phyloP scores from a whole-genome alignment of 2,797 vertebrate species.

The Spatula versicolor region DNA sequence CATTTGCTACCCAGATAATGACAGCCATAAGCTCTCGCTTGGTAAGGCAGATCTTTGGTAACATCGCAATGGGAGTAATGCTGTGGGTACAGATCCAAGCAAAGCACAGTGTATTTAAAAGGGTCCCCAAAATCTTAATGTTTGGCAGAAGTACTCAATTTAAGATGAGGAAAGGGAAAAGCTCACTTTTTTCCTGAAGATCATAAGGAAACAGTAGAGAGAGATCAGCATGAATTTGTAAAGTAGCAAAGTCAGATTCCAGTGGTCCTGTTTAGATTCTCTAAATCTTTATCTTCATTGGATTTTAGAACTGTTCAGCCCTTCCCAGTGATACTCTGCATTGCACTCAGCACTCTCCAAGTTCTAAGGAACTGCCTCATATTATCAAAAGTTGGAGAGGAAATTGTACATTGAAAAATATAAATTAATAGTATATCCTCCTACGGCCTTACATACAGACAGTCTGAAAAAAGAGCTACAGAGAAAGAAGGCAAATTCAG shows the following conservation, averaged over 20 bases:
- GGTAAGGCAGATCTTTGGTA: slow-evolving; percentile 78
- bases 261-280: neutral
- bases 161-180: neutral
- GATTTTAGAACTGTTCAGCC: neutral
- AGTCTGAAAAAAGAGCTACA: neutral
- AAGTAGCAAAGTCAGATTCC: neutral
- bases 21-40: slow-evolving; percentile 73
- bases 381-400: neutral
- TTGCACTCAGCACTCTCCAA: neutral
- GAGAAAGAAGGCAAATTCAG: neutral
- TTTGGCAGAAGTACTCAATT: neutral
- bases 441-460: neutral
- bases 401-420: neutral
- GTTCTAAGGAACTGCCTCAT: neutral
- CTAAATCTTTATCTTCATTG: neutral
- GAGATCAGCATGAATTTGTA: neutral
- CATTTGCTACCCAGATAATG: slow-evolving; percentile 80
- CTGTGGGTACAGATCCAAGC: neutral
- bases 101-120: neutral
- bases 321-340: neutral
- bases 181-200: neutral
- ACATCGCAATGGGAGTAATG: neutral
- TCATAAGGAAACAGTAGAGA: neutral
- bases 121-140: neutral
- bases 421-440: neutral